phyloP scores from a whole-genome alignment of 1,140 invertebrate genomes.

The Zaprionus inermis region DNA sequence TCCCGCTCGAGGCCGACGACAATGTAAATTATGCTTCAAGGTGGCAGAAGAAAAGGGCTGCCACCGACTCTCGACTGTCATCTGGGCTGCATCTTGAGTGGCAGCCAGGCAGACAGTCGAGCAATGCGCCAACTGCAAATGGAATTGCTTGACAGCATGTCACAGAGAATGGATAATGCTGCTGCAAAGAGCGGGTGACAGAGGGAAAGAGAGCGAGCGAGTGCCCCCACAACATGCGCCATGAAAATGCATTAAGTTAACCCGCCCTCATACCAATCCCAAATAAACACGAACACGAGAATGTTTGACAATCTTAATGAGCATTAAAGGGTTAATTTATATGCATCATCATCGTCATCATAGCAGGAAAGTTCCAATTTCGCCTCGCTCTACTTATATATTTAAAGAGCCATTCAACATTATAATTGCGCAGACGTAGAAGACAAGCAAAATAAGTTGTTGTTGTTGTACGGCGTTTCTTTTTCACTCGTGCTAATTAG shows the following conservation, averaged over 20 bases:
- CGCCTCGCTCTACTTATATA: neutral
- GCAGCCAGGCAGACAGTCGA: constrained; percentile 47
- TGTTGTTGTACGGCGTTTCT: constrained; percentile 4
- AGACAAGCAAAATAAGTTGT: constrained; percentile 22
- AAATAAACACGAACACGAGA: constrained; percentile 10
- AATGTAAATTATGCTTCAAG: constrained; percentile 73
- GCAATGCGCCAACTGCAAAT: constrained; percentile 67
- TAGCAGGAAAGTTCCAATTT: constrained; percentile 4
- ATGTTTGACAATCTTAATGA: constrained; percentile 42
- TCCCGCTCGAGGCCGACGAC: constrained; percentile 1
- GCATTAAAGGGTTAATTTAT: constrained; percentile 46
- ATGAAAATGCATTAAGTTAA: constrained; percentile 43
- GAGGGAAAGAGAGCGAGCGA: neutral
- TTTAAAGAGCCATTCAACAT: constrained; percentile 36
- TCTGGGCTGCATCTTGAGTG: constrained; percentile 56
- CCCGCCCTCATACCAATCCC: neutral
- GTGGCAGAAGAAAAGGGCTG: constrained; percentile 64
- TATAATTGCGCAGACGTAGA: constrained; percentile 35
- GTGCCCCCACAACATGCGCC: constrained; percentile 10
- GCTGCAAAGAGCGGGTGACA: neutral
- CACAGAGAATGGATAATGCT: constrained; percentile 30
- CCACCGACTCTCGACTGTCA: constrained; percentile 48
- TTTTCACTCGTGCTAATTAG: constrained; percentile 64
- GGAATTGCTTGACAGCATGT: constrained; percentile 63
- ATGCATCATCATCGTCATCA: constrained; percentile 21